These are phyloP conservation scores for Simalia tracyae DNA, from an alignment of 2,797 vertebrate genomes.

Conservation along the genomic window DNA sequence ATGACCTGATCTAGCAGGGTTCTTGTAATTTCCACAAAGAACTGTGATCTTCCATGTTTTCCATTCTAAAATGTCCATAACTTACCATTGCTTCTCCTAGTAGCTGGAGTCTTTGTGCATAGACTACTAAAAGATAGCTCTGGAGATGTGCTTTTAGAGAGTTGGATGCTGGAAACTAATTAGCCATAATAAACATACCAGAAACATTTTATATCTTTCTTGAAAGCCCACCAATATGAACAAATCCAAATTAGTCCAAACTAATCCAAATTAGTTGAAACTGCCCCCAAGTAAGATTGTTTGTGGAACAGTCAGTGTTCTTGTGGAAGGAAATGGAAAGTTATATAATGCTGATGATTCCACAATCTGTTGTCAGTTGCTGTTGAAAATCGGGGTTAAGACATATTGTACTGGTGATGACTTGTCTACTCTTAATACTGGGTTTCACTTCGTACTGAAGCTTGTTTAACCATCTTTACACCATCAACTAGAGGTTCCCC, in stretches of 20 bases:
- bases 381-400: conserved; percentile 9
- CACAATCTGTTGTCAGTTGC: conserved; percentile 24
- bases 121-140: neutral
- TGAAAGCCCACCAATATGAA: conserved; percentile 21
- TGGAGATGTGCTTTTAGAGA: neutral
- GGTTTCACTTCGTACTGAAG: conserved; percentile 18
- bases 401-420: conserved; percentile 5
- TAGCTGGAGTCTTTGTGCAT: neutral
- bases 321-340: conserved; percentile 20
- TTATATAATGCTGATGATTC: conserved; percentile 12
- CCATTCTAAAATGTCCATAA: neutral
- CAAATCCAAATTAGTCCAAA: neutral
- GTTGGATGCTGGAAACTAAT: conserved; percentile 6
- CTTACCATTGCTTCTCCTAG: neutral
- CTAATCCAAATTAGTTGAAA: neutral
- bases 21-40: neutral
- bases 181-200: neutral
- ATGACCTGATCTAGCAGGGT: neutral
- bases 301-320: neutral
- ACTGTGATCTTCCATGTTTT: neutral
- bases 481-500: conserved; percentile 19
- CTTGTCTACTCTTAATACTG: conserved; percentile 1
- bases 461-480: neutral
- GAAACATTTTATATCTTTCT: conserved; percentile 2
- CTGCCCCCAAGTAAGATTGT: conserved; percentile 18